Evolutionary conservation across 2,888 invertebrate species (phyloP), one percentile per base, ranked within the genome.

Genomic region (Patella ulyssiponensis): DNA sequence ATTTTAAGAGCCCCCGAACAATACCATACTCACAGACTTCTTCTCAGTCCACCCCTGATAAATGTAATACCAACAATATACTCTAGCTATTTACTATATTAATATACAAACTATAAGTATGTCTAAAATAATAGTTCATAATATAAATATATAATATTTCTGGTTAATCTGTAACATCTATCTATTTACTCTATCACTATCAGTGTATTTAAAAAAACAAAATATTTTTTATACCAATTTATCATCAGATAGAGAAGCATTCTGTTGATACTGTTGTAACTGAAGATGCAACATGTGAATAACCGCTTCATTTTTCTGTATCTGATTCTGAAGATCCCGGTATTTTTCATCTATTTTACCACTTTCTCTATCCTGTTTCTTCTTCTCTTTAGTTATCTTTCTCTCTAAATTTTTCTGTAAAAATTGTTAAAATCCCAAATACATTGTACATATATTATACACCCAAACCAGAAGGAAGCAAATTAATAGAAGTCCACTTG

Each of bases 231-330:
- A 83, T 81, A 87, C 86, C 77, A 84, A 83, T n/a, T 84, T 84
- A 52, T 83, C 83, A 56, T 79, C 81, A 17, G 73, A 80, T 27
- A 77, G 69, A 23, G 53, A 77, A 64, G 81, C 74, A 54, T 83
- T 79, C 78, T 86, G 84, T 80, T 88, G 87, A 54, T 84, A 82
- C 73, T 89, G 87, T 51, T 85, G 84, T 20, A 90, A 79, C 81
- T 91, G 91, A 79, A 85, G 83, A 77, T 88, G 86, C 56, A 91
- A 80, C 90, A 91, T 89, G 54, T 85, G 84, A 71, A 91, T 89
- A 70, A 89, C 85, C 1, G 87, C 84, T 80, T 91, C 89, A 70
- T 90, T 88, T 53, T 88, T 79, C 81, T 89, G 87, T n/a, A 90
- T 86, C 2, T 86, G 88, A n/a, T 83, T 81, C 79, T 89, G 87